phyloP scores from a whole-genome alignment of 2,797 vertebrate genomes.

The Corythornis leucogaster region DNA sequence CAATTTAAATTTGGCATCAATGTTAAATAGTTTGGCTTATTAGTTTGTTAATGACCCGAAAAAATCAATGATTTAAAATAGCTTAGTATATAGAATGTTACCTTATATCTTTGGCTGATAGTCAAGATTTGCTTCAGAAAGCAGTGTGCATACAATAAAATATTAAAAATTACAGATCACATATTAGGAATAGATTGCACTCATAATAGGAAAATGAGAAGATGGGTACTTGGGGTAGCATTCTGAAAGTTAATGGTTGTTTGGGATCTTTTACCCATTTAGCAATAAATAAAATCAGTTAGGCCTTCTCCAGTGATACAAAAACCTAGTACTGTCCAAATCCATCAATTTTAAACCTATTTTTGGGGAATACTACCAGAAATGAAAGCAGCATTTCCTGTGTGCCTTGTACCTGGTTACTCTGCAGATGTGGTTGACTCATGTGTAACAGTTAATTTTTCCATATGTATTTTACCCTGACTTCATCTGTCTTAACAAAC shows the following conservation, averaged over 20 bases:
- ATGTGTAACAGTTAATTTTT: fast-evolving
- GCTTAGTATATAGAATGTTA: background rate
- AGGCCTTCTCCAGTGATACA: background rate
- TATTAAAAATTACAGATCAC: background rate
- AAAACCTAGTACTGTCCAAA: background rate
- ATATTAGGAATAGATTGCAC: background rate
- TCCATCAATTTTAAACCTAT: background rate
- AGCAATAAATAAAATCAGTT: background rate
- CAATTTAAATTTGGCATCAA: conserved; percentile 56
- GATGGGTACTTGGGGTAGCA: background rate
- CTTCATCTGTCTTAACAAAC: background rate
- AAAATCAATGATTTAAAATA: conserved; percentile 60
- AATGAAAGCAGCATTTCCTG: background rate
- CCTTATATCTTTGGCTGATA: background rate
- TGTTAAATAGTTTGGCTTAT: conserved; percentile 54
- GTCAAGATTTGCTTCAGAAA: background rate
- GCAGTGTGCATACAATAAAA: background rate
- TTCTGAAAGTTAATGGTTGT: background rate
- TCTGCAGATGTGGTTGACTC: background rate
- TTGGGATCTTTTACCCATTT: background rate
- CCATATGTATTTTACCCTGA: background rate
- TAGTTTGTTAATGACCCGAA: conserved; percentile 35
- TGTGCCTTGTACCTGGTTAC: background rate
- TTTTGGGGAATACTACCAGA: background rate
- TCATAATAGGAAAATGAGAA: background rate